Base-by-base conservation (phyloP, 2,797 vertebrate species). In the Pipistrellus pygmaeus region DNA sequence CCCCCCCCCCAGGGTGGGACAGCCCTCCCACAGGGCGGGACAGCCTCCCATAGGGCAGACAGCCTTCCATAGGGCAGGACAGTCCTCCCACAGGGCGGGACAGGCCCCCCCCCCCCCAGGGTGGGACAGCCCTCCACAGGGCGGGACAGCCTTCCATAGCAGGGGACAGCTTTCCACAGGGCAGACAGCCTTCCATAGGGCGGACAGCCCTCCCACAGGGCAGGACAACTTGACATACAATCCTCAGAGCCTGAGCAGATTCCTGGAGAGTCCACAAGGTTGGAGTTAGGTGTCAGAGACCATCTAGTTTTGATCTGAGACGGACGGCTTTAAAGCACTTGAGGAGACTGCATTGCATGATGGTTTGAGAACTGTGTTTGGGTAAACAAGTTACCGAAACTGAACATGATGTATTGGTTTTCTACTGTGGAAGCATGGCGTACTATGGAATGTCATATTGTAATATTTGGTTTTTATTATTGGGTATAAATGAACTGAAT, bases 271-370 rank as follows among this genome's bases (percentile, higher is more conserved):
- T n/a, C 12, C 75, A 78, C 86, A n/a, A 71, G 71, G 41, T 7
- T 89, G 93, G 85, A 25, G 44, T 75, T 76, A 51, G 15, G 41
- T 96, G 90, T 97, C 93, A 97, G 77, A 53, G 78, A n/a, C 62
- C 73, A 57, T 35, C 72, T 95, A 71, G 62, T 71, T 96, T 97
- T 97, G 95, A 94, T 76, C 96, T 82, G 84, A 97, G 96, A 84
- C 88, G 72, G 96, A 84, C 88, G 72, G 90, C 94, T 93, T 92
- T 88, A 95, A 66, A 96, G 85, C 62, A 93, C 93, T 87, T 96
- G 90, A 97, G 96, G 97, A 97, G 96, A 96, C 96, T 96, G 64
- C 91, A 96, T 98, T 98, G 97, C 95, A 80, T 97, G 98, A 97
- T 97, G 81, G 96, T 97, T 97, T 96, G 97, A 96, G 93, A 97